phyloP scores from a whole-genome alignment of 2,797 vertebrate genomes.

The Kryptolebias ocellatus region DNA sequence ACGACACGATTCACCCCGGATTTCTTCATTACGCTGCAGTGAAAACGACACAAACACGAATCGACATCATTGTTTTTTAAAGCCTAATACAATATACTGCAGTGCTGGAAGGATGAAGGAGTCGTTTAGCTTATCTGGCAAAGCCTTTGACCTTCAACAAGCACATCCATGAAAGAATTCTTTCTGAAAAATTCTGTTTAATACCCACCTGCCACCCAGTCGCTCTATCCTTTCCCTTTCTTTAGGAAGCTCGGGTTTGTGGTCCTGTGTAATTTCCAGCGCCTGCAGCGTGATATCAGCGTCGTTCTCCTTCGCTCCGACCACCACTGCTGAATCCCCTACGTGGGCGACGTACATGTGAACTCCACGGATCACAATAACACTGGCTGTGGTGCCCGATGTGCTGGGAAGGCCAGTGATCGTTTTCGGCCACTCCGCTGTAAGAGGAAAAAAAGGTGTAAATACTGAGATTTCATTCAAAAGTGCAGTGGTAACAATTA shows the following conservation, averaged over 20 bases:
- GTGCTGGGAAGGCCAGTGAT: constrained; percentile 94
- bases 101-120: background rate
- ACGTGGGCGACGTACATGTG: constrained; percentile 98
- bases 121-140: background rate
- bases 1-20: constrained; percentile 97
- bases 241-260: constrained; percentile 95
- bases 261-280: constrained; percentile 95
- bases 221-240: constrained; percentile 95
- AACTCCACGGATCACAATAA: constrained; percentile 92
- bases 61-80: background rate
- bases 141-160: background rate
- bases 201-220: constrained; percentile 91
- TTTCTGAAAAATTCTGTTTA: background rate
- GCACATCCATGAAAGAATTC: background rate
- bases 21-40: constrained; percentile 94
- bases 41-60: background rate
- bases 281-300: constrained; percentile 89
- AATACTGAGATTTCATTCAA: too few relatives aligned
- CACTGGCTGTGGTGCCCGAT: constrained; percentile 94
- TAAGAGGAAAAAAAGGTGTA: constrained; percentile 23
- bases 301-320: constrained; percentile 91
- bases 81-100: background rate
- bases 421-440: constrained; percentile 96
- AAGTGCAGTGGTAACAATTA: too few relatives aligned
- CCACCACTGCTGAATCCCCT: constrained; percentile 93